Conservation (phyloP, 2,888 invertebrate genomes). For the Agrochola circellaris region DNA sequence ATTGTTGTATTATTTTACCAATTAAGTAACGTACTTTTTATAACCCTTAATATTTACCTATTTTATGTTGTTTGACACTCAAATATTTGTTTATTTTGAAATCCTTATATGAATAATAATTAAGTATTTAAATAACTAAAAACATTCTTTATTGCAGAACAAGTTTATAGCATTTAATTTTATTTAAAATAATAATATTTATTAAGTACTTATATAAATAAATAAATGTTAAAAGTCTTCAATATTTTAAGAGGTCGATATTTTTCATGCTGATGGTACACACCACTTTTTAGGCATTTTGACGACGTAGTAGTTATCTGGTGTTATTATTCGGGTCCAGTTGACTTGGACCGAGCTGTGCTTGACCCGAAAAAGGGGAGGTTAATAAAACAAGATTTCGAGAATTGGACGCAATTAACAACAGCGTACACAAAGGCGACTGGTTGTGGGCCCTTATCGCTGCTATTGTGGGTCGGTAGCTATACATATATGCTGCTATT, state of each 20-base stretch:
- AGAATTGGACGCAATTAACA: neutral
- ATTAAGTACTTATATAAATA: neutral
- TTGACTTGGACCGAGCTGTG: neutral
- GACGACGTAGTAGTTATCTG: neutral
- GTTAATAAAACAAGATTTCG: neutral
- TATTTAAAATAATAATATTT: neutral
- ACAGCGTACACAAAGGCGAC: no score
- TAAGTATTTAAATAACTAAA: no score
- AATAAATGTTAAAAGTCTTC: neutral
- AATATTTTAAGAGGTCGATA: neutral
- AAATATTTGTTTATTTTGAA: no score
- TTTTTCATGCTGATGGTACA: neutral
- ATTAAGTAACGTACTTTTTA: no score
- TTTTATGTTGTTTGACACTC: no score
- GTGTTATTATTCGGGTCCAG: neutral
- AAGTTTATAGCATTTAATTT: neutral
- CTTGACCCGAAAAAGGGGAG: neutral
- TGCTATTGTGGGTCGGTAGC: neutral
- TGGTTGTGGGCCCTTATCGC: neutral
- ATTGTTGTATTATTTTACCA: no score
- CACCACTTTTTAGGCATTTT: neutral
- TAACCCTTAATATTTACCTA: no score
- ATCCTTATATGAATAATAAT: no score
- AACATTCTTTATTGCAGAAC: no score
- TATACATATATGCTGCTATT: no score